Conservation (phyloP, 2,113 vertebrate genomes). For the Stegostoma tigrinum region DNA sequence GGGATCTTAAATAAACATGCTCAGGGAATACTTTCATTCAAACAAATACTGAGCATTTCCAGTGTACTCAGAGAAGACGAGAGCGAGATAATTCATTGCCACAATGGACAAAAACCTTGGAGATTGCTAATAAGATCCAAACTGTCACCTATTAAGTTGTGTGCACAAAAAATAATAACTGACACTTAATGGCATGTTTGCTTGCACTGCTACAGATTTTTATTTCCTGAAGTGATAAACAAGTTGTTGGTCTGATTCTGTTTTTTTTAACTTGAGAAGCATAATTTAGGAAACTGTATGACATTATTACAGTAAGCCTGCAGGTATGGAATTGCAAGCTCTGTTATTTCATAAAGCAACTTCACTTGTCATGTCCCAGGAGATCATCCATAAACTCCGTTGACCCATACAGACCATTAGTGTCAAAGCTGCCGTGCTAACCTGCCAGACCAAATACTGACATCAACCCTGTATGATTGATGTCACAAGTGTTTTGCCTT, state of each 20-base stretch:
- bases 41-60: neutral
- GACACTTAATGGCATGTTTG: neutral
- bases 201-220: neutral
- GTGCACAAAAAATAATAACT: slow-evolving; percentile 26
- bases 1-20: neutral
- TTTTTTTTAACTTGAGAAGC: neutral
- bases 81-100: neutral
- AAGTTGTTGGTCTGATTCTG: neutral
- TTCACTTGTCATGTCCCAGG: neutral
- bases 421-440: neutral
- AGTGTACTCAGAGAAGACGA: neutral
- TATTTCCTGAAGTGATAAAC: neutral
- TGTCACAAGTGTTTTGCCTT: neutral
- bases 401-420: neutral
- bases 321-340: neutral
- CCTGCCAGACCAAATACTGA: neutral
- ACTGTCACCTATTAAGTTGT: slow-evolving; percentile 30
- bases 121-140: slow-evolving; percentile 15
- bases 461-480: neutral
- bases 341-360: neutral
- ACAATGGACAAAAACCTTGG: neutral
- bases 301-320: neutral
- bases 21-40: neutral
- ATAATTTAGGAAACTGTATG: neutral
- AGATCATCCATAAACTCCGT: neutral